A percentile compares a stretch with the other conserved stretches of the same genome.
Evolutionary conservation across 2,888 invertebrate genomes (phyloP).

Genomic region (Callosobruchus maculatus): DNA sequence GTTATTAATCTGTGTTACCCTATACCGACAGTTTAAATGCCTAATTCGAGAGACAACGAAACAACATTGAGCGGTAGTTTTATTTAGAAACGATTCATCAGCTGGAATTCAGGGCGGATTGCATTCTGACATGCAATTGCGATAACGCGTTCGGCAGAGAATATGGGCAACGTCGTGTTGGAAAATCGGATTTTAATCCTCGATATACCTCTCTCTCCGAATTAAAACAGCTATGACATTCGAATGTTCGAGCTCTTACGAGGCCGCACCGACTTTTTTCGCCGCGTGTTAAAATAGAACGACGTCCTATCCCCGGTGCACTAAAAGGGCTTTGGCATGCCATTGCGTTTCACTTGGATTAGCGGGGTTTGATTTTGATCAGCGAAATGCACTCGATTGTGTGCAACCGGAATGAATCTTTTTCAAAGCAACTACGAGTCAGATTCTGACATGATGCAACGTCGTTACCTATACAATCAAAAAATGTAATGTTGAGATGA

Average conservation of each 20-base stretch:
- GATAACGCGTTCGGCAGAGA: background rate
- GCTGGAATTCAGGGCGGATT: background rate
- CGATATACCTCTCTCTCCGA: background rate
- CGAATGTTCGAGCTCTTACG: background rate
- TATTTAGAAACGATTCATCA: background rate
- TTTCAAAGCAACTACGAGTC: background rate
- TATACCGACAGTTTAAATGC: too few relatives aligned
- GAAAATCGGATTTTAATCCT: background rate
- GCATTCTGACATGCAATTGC: background rate
- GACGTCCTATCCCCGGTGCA: too few relatives aligned
- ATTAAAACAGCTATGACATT: background rate
- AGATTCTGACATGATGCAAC: too few relatives aligned
- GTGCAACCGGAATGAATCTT: background rate
- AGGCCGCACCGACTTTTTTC: background rate
- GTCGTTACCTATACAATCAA: too few relatives aligned
- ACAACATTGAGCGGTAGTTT: background rate
- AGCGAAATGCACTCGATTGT: background rate
- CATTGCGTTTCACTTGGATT: background rate
- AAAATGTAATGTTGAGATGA: too few relatives aligned
- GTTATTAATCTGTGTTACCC: too few relatives aligned
- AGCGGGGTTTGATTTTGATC: background rate
- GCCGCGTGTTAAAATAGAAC: background rate
- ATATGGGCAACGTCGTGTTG: background rate
- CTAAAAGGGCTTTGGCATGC: background rate
- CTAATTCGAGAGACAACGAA: background rate